A percentile compares a stretch with the other conserved stretches of the same genome.
These are phyloP conservation scores for Cercocebus atys DNA, from an alignment of 2,113 vertebrate genomes.

Conservation along the genomic window DNA sequence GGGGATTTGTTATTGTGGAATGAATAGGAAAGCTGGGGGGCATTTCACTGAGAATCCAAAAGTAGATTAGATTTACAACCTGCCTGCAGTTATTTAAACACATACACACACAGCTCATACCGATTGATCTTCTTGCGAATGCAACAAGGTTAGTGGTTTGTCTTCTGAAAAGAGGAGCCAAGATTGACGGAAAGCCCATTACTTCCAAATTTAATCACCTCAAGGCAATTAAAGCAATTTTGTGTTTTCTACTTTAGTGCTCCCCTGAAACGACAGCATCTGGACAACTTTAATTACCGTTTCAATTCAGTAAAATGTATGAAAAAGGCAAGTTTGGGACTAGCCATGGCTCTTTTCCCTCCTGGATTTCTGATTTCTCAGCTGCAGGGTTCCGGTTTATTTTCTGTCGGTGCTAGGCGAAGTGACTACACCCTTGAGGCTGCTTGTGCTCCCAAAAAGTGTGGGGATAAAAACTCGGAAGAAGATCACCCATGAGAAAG, in stretches of 20 bases:
- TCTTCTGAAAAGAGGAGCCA: constrained; percentile 69
- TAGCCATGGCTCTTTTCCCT: not conserved
- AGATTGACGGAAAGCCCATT: constrained; percentile 47
- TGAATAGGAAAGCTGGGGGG: constrained; percentile 49
- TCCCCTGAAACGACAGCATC: constrained; percentile 75
- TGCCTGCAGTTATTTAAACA: constrained; percentile 63
- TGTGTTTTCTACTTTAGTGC: constrained; percentile 73
- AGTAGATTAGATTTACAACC: constrained; percentile 72
- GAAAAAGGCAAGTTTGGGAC: constrained; percentile 39
- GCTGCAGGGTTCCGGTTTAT: not conserved
- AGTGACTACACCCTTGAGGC: not conserved
- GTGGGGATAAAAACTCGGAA: not conserved
- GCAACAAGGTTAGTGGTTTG: constrained; percentile 49
- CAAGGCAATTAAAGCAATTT: constrained; percentile 78
- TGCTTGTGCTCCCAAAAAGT: not conserved
- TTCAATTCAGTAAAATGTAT: constrained; percentile 61
- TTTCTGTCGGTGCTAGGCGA: not conserved
- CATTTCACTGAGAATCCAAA: constrained; percentile 53
- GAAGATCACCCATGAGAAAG: not conserved
- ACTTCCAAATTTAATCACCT: constrained; percentile 74
- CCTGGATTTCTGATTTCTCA: not conserved
- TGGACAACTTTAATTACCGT: constrained; percentile 76
- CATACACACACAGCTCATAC: not conserved
- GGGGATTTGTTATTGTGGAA: not conserved
- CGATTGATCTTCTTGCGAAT: constrained; percentile 35